Conservation (phyloP, 1,140 invertebrate genomes). For the Andricus grossulariae region DNA sequence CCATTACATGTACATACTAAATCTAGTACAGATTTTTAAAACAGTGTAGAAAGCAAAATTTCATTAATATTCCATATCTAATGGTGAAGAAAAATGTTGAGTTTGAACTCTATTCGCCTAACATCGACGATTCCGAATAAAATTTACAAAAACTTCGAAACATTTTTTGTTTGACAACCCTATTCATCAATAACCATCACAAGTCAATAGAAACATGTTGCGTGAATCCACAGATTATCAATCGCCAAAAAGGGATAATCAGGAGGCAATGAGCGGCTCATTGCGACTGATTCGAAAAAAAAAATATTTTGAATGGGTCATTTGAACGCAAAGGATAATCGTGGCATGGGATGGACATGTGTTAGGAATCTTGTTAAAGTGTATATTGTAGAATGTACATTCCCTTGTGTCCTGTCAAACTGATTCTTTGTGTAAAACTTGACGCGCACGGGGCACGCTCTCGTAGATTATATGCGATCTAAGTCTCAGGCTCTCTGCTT, state of each 20-base stretch:
- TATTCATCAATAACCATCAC: too few relatives aligned
- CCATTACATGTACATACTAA: too few relatives aligned
- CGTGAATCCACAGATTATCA: not conserved
- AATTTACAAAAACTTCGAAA: too few relatives aligned
- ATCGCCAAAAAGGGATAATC: not conserved
- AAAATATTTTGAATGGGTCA: constrained; percentile 38
- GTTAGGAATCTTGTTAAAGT: constrained; percentile 19
- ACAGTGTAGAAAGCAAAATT: too few relatives aligned
- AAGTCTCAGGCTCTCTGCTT: constrained; percentile 40
- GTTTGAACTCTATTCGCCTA: too few relatives aligned
- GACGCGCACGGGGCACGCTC: constrained; percentile 19
- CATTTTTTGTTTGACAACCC: too few relatives aligned
- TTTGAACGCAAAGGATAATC: constrained; percentile 24
- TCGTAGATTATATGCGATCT: constrained; percentile 30
- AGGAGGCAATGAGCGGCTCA: not conserved
- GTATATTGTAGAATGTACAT: constrained; percentile 4
- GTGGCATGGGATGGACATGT: not conserved
- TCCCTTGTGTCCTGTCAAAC: constrained; percentile 4
- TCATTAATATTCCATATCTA: too few relatives aligned
- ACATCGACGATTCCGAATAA: too few relatives aligned
- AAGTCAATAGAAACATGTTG: not conserved
- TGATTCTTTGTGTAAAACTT: constrained; percentile 25
- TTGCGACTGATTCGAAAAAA: constrained; percentile 1
- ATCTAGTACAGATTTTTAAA: too few relatives aligned
- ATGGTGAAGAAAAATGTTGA: too few relatives aligned